phyloP scores from a whole-genome alignment of 2,113 vertebrate species.

The Archocentrus centrarchus region DNA sequence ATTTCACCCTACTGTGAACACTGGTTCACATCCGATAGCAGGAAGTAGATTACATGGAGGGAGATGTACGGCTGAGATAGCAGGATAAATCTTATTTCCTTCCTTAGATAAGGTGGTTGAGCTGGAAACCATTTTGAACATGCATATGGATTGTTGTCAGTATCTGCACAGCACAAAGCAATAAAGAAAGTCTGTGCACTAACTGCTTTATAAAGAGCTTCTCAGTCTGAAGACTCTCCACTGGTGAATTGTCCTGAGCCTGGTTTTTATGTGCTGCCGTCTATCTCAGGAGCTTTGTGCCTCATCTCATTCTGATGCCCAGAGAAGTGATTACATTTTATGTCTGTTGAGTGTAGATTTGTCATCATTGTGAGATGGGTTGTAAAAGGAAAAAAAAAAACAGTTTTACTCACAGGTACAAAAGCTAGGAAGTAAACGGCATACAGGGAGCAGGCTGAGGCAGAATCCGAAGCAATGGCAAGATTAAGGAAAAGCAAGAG shows the following conservation, averaged over 20 bases:
- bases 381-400: background rate
- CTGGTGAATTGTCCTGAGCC: constrained; percentile 1
- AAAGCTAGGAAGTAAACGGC: background rate
- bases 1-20: constrained; percentile 55
- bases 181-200: background rate
- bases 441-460: background rate
- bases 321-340: constrained; percentile 24
- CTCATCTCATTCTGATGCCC: constrained; percentile 1
- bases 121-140: constrained; percentile 21
- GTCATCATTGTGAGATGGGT: background rate
- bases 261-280: constrained; percentile 27
- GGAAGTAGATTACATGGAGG: constrained; percentile 59
- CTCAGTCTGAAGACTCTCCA: background rate
- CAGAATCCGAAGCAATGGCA: background rate
- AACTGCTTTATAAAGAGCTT: constrained; percentile 10
- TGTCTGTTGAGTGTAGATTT: constrained; percentile 13
- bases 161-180: background rate
- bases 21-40: constrained; percentile 55
- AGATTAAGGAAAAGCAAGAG: background rate
- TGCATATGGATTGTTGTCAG: constrained; percentile 5
- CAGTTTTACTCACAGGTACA: background rate
- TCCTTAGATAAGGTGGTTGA: constrained; percentile 43
- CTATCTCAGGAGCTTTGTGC: constrained; percentile 13
- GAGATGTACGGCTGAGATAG: constrained; percentile 44
- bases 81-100: constrained; percentile 42